Conservation (phyloP, 2,888 invertebrate genomes). For the Platycheirus albimanus region DNA sequence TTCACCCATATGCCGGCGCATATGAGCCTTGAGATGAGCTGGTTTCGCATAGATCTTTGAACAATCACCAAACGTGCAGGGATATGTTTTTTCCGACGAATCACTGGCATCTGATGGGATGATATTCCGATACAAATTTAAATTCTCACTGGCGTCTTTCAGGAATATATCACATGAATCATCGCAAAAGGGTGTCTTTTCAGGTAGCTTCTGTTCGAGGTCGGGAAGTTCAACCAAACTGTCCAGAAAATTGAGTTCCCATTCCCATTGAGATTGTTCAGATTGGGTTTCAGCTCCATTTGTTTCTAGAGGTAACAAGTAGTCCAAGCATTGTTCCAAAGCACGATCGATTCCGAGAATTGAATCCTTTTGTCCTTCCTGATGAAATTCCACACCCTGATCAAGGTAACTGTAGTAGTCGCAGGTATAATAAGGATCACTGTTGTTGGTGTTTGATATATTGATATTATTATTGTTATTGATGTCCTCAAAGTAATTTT, state of each 20-base stretch:
- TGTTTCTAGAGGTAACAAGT: slow-evolving; percentile 55
- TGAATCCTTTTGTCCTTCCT: slow-evolving; percentile 52
- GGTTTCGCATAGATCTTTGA: slow-evolving; percentile 94
- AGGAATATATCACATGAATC: slow-evolving; percentile 84
- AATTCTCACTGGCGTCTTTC: slow-evolving; percentile 82
- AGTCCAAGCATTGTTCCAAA: slow-evolving; percentile 73
- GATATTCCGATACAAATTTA: slow-evolving; percentile 76
- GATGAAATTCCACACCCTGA: slow-evolving; percentile 56
- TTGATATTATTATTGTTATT: slow-evolving; percentile 31
- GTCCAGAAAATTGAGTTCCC: slow-evolving; percentile 81
- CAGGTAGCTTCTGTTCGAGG: slow-evolving; percentile 82
- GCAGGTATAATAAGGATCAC: slow-evolving; percentile 55
- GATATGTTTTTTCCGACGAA: slow-evolving; percentile 85
- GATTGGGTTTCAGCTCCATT: slow-evolving; percentile 41
- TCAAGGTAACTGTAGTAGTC: slow-evolving; percentile 70
- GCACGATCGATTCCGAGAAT: slow-evolving; percentile 70
- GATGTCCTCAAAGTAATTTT: slow-evolving; percentile 66
- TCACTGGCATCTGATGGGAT: slow-evolving; percentile 10
- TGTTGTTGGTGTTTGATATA: not conserved
- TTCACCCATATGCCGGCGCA: slow-evolving; percentile 91
- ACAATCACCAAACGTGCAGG: slow-evolving; percentile 88
- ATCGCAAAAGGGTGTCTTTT: slow-evolving; percentile 85
- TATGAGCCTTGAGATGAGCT: slow-evolving; percentile 94
- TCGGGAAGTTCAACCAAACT: slow-evolving; percentile 81
- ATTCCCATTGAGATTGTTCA: slow-evolving; percentile 76